Conservation (phyloP, 2,888 invertebrate species). For the Phanerotoma sp. region DNA sequence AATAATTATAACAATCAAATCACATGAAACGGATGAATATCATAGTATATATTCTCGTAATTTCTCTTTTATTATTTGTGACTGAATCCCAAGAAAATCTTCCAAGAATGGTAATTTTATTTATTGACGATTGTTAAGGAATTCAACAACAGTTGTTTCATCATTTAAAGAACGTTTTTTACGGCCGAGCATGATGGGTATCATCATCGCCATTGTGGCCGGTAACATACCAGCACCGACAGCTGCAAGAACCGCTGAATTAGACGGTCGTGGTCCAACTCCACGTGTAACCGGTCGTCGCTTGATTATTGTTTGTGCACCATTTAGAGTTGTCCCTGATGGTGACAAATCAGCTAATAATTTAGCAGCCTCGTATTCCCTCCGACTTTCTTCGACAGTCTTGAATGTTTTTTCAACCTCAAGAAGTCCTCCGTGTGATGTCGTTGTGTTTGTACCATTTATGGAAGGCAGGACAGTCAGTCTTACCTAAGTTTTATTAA, state of each 20-base stretch:
- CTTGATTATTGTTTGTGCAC: slow-evolving; percentile 37
- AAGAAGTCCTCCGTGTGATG: slow-evolving; percentile 72
- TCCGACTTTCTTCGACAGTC: slow-evolving; percentile 67
- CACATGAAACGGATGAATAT: no score
- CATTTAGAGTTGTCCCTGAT: no score
- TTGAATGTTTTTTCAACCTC: slow-evolving; percentile 74
- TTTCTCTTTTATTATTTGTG: slow-evolving; percentile 1
- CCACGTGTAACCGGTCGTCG: slow-evolving; percentile 45
- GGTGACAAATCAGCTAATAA: slow-evolving; percentile 51
- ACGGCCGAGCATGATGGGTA: slow-evolving; percentile 74
- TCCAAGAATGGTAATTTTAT: background rate
- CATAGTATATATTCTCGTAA: slow-evolving; percentile 4
- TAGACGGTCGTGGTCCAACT: slow-evolving; percentile 59
- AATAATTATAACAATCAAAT: no score
- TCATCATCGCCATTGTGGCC: slow-evolving; percentile 78
- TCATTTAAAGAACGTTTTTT: slow-evolving; percentile 47
- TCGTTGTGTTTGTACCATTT: slow-evolving; percentile 62
- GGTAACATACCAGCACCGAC: slow-evolving; percentile 79
- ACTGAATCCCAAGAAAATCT: background rate
- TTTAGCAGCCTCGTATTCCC: slow-evolving; percentile 53
- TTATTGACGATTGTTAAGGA: no score
- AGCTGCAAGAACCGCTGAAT: slow-evolving; percentile 69
- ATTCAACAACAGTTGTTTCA: no score
- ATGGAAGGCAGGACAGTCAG: slow-evolving; percentile 73
- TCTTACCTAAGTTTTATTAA: slow-evolving; percentile 62